These are phyloP conservation scores for Lacanobia oleracea DNA, from an alignment of 2,888 invertebrate genomes.

Conservation along the genomic window DNA sequence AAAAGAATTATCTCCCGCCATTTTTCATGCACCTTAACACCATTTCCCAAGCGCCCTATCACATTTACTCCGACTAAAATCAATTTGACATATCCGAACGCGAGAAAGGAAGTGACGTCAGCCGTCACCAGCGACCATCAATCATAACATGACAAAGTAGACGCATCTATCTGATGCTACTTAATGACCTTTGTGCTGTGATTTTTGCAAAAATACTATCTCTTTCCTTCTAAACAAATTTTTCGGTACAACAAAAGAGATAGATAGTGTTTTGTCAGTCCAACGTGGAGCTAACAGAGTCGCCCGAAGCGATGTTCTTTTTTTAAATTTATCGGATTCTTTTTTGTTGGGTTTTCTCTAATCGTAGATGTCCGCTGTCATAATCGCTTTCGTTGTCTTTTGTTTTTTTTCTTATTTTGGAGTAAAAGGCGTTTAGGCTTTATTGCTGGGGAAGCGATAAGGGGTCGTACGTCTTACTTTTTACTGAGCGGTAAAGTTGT, in stretches of 20 bases:
- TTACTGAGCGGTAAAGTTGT: constrained; percentile 19
- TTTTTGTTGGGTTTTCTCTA: constrained; percentile 58
- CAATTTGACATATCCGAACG: constrained; percentile 62
- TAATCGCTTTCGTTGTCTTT: constrained; percentile 57
- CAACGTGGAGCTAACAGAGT: constrained; percentile 14
- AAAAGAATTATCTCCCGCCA: constrained; percentile 37
- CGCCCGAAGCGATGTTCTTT: constrained; percentile 51
- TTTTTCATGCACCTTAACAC: constrained; percentile 47
- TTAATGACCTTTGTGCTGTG: constrained; percentile 72
- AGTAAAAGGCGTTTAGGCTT: constrained; percentile 32
- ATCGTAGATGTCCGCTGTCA: constrained; percentile 60
- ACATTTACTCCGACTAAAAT: constrained; percentile 54
- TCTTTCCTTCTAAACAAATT: constrained; percentile 18
- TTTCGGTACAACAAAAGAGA: constrained; percentile 16
- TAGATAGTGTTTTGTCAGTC: constrained; percentile 24
- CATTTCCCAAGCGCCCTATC: constrained; percentile 39
- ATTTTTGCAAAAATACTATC: constrained; percentile 49
- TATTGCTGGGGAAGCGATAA: constrained; percentile 48
- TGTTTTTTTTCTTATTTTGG: constrained; percentile 30
- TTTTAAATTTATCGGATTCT: constrained; percentile 58
- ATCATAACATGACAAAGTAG: constrained; percentile 84
- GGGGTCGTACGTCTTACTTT: constrained; percentile 20
- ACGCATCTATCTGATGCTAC: constrained; percentile 75
- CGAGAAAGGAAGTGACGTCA: constrained; percentile 59
- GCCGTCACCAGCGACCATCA: constrained; percentile 70